A percentile compares a stretch with the other conserved stretches of the same genome.
Conservation (phyloP, 2,888 invertebrate genomes). For the Melikaiella ostensackeni region DNA sequence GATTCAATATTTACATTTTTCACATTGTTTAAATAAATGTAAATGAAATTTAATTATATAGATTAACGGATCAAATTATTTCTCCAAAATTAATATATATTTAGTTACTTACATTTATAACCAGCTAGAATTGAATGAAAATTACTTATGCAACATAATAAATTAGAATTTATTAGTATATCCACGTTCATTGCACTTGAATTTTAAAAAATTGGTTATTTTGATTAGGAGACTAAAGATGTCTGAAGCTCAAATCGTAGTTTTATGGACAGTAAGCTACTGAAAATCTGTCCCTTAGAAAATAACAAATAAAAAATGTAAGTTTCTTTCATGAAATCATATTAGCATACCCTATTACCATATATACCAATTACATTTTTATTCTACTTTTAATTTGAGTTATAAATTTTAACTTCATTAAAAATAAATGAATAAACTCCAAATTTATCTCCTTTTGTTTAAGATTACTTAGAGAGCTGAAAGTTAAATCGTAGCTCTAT, state of each 20-base stretch:
- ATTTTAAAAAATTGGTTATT: too few species aligned
- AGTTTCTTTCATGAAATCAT: background rate
- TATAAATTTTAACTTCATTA: background rate
- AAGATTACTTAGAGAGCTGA: background rate
- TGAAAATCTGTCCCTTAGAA: background rate
- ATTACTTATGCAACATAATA: background rate
- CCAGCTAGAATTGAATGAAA: background rate
- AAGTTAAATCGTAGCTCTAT: background rate
- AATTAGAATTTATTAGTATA: too few species aligned
- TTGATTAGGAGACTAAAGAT: background rate
- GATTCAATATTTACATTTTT: background rate
- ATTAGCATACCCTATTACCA: background rate
- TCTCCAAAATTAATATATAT: background rate
- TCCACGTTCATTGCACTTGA: too few species aligned
- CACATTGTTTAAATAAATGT: background rate
- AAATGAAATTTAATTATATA: background rate
- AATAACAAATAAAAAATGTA: background rate
- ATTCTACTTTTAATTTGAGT: background rate
- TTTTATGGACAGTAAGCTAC: background rate
- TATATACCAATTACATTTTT: too few species aligned
- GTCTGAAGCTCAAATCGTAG: conserved; percentile 14
- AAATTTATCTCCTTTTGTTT: background rate
- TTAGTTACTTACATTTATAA: background rate
- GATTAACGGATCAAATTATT: background rate
- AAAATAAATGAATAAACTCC: background rate